These are phyloP conservation scores for Malurus melanocephalus DNA, from an alignment of 2,113 vertebrate genomes.

Conservation along the genomic window DNA sequence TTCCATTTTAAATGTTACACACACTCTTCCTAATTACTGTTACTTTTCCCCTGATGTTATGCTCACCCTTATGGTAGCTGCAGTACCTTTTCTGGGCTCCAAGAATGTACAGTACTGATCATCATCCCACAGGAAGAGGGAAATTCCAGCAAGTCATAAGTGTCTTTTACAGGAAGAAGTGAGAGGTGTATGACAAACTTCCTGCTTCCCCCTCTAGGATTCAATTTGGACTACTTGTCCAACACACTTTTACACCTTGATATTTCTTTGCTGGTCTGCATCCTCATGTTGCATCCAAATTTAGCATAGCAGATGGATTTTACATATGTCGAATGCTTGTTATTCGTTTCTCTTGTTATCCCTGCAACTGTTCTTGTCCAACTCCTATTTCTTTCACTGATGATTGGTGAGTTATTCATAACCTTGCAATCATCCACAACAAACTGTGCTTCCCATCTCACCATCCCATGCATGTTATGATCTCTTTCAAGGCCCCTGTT, in stretches of 20 bases:
- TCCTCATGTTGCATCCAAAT: background rate
- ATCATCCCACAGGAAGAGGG: background rate
- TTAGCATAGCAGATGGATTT: background rate
- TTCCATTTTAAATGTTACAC: background rate
- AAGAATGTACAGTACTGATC: background rate
- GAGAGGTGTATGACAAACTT: background rate
- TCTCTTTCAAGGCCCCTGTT: background rate
- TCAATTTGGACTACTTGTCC: background rate
- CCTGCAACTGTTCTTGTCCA: background rate
- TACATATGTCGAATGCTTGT: background rate
- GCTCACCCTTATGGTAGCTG: background rate
- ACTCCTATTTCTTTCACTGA: background rate
- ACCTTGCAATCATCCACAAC: background rate
- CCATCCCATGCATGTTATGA: background rate
- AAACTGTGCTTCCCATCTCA: background rate
- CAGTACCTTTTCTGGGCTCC: fast-evolving
- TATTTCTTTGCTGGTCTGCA: background rate
- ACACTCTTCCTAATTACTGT: background rate
- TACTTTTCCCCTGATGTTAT: background rate
- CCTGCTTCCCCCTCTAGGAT: background rate
- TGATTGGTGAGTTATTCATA: background rate
- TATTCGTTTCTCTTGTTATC: background rate
- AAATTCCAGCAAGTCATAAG: background rate
- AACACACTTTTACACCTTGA: background rate
- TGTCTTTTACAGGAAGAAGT: background rate